A percentile compares a stretch with the other conserved stretches of the same genome.
Evolutionary conservation across 2,113 vertebrate species (phyloP).

Genomic region (Ophiodon elongatus): DNA sequence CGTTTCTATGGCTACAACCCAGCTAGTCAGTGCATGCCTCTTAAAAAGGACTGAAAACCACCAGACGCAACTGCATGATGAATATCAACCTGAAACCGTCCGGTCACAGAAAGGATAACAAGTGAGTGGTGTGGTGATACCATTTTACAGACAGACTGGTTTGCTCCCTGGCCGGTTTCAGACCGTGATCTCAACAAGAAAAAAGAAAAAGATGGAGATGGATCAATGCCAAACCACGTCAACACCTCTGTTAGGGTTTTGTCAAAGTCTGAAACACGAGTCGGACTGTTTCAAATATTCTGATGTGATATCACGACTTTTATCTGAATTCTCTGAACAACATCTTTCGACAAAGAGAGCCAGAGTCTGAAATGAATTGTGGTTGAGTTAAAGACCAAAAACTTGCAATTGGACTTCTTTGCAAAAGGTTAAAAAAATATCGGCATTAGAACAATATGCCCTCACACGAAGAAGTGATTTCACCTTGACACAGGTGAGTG

Average conservation of each 20-base stretch:
- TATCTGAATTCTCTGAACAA: neutral
- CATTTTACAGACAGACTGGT: neutral
- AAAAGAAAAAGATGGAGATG: neutral
- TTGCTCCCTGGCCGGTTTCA: neutral
- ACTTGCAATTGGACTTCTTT: neutral
- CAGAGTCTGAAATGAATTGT: neutral
- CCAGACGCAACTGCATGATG: neutral
- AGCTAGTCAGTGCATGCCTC: neutral
- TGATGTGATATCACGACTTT: neutral
- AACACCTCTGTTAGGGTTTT: neutral
- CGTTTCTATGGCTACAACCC: conserved; percentile 75
- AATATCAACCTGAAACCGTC: neutral
- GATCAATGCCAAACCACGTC: neutral
- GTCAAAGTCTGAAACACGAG: no score
- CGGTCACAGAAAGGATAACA: conserved; percentile 6
- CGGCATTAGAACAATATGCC: neutral
- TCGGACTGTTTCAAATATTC: no score
- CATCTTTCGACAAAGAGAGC: neutral
- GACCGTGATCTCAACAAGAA: neutral
- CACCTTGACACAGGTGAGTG: neutral
- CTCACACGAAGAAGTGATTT: neutral
- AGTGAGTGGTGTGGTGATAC: neutral
- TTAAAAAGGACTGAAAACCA: conserved; percentile 11
- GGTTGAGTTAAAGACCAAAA: neutral
- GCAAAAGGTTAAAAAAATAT: neutral